Conservation (phyloP, 2,888 invertebrate species). For the Branchellion lobata region DNA sequence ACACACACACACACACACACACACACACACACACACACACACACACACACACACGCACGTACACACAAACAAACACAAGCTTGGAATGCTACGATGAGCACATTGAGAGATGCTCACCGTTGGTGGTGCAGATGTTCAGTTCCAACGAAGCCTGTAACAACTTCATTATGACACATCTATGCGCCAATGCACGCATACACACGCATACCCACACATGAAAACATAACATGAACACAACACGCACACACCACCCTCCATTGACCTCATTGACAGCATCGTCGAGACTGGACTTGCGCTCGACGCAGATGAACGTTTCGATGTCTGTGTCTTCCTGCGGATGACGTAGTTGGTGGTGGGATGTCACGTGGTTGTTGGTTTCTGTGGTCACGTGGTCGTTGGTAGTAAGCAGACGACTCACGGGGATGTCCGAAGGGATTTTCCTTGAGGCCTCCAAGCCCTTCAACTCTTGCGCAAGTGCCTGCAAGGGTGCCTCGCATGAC, state of each 20-base stretch:
- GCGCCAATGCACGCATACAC: too few relatives aligned
- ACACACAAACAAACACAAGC: too few relatives aligned
- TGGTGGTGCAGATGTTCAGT: constrained; percentile 6
- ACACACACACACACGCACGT: too few relatives aligned
- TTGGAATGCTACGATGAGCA: too few relatives aligned
- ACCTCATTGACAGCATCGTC: not conserved
- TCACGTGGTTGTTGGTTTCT: not conserved
- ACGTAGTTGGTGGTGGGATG: too few relatives aligned
- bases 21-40: too few relatives aligned
- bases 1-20: too few relatives aligned
- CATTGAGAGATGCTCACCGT: too few relatives aligned
- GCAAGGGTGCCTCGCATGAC: too few relatives aligned
- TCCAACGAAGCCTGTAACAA: not conserved
- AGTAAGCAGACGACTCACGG: not conserved
- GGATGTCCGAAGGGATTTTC: not conserved
- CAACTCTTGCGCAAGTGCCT: not conserved
- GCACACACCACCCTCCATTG: not conserved
- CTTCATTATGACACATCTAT: too few relatives aligned
- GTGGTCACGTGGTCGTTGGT: not conserved
- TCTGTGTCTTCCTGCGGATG: not conserved
- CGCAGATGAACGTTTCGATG: constrained; percentile 3
- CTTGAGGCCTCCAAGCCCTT: not conserved
- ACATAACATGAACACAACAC: too few relatives aligned
- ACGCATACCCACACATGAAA: too few relatives aligned
- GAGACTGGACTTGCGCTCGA: not conserved